Evolutionary conservation across 92 coral and sea anemone genomes (phyloP), one percentile per base, ranked within the genome.

Genomic region (Actinostola sp.): DNA sequence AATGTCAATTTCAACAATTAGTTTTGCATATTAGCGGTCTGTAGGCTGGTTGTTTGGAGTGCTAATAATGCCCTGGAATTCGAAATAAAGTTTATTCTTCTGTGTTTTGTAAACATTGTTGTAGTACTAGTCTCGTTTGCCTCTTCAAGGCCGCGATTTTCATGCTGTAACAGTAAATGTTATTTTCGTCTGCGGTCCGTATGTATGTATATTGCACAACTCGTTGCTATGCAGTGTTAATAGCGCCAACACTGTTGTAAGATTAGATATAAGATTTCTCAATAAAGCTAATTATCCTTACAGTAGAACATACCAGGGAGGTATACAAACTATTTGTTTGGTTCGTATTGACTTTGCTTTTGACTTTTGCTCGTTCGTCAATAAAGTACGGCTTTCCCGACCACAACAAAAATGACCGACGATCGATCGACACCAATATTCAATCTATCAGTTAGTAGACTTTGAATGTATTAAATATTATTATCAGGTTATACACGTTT

Each of bases 211-310:
- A n/a, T n/a, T n/a, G n/a, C n/a, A n/a, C n/a, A n/a, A n/a, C n/a
- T 68, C 35, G 74, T 68, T 68, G 74, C 74, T 68, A 68, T 68
- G 74, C n/a, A 27, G 28, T 67, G 55, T 65, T 65, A 49, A 43
- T 65, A 13, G 31, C 21, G 43, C 36, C 25, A 35, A 44, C 14
- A 16, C 27, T 24, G 2, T 24, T 26, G 17, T 27, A 43, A 27
- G 3, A 30, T 29, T 27, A 5, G 6, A 27, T 57, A 57, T 27
- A 8, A 12, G 3, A 1, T 7, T 57, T 30, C 8, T 30, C 29
- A 57, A 27, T 12, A 57, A 29, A 27, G 17, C n/a, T 57, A 57
- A 57, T 57, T 1, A 27, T 1, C 11, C n/a, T 4, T 57, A 57
- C 13, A 27, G 38, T 57, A 57, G 13, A 30, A 57, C 26, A 27